Percentiles rank a stretch among this genome's conserved stretches.
Conservation (phyloP, 2,888 invertebrate species). For the Stenolophus ochropezus region DNA sequence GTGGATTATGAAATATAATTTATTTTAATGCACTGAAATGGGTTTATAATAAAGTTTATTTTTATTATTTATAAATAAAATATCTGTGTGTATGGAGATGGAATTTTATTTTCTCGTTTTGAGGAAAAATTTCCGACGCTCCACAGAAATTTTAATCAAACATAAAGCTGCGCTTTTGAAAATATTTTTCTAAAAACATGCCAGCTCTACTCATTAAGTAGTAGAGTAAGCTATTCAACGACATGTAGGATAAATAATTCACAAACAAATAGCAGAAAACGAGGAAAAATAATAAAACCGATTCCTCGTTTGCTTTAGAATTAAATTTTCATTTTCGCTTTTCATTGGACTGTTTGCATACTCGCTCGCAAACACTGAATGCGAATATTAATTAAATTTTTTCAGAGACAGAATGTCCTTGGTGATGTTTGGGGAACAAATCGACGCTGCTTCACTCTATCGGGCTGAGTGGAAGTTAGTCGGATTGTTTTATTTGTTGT, state of each 20-base stretch:
- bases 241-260: constrained; percentile 5
- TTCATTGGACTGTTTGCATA: constrained; percentile 40
- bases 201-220: neutral
- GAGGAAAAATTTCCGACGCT: neutral
- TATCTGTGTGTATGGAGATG: neutral
- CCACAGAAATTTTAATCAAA: neutral
- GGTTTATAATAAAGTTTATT: neutral
- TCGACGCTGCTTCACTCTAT: neutral
- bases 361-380: constrained; percentile 31
- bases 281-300: constrained; percentile 23
- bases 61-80: neutral
- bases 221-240: neutral
- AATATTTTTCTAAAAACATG: neutral
- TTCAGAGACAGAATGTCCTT: neutral
- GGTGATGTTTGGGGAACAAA: neutral
- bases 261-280: constrained; percentile 38
- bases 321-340: constrained; percentile 47
- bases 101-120: neutral
- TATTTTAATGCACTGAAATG: too few relatives aligned
- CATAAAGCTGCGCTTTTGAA: neutral
- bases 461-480: neutral
- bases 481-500: neutral
- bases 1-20: too few relatives aligned
- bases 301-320: constrained; percentile 35
- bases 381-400: constrained; percentile 43